Base-by-base conservation (phyloP, 2,113 vertebrate genomes). In the Rhinolophus sinicus region DNA sequence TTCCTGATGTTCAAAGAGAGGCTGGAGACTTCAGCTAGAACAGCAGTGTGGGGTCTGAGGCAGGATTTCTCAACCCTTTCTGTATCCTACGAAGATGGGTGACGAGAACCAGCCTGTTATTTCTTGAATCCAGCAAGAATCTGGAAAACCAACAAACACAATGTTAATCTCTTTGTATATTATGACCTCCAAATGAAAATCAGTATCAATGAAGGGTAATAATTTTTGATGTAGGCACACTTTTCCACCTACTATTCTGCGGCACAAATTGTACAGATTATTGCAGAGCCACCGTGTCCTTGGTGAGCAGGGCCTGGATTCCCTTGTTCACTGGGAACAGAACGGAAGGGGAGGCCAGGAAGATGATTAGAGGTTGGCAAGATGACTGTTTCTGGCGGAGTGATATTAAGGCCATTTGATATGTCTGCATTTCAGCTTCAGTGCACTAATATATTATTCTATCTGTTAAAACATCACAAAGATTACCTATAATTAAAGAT, bases 401-500 rank as follows among this genome's bases (percentile, higher is more conserved):
- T 1, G 80, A 44, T 81, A 94, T 92, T 95, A 87, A 77, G 94
- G 94, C 26, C 92, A 88, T 96, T 44, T 77, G 96, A 92, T 84
- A 95, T 35, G 54, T 13, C 82, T 38, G 2, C 85, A 89, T 93
- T 93, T 97, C 97, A 82, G 38, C 60, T 94, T 52, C 47, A 75
- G 13, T 47, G 88, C 95, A 96, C 88, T 82, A 94, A 97, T 80
- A 69, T 26, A 92, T 73, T 94, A 40, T 91, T 97, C 67, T 54
- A 69, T 65, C 67, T 97, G 70, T 85, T 96, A 90, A 96, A 97
- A 16, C n/a, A 82, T n/a, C 73, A 87, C 12, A 70, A 77, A 65
- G 84, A 11, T 90, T 88, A 92, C 44, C 38, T 19, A 44, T 56
- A 77, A 94, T 94, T 91, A 97, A 97, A 96, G 89, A 62, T 96